A percentile compares a stretch with the other conserved stretches of the same genome.
These are phyloP conservation scores for Tenebrio molitor DNA, from an alignment of 1,140 invertebrate genomes.

Conservation along the genomic window DNA sequence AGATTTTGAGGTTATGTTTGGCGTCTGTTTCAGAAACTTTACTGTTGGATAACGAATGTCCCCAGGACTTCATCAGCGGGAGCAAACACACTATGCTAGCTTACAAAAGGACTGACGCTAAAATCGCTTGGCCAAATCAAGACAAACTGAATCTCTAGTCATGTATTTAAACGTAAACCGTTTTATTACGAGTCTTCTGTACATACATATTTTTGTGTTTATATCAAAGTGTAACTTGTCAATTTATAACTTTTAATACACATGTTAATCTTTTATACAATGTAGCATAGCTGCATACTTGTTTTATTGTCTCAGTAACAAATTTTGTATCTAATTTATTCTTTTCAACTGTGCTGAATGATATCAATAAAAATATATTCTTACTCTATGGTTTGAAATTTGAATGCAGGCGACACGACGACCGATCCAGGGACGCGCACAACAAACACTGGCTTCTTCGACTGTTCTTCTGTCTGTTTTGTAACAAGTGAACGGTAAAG, in stretches of 20 bases:
- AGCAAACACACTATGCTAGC: conserved; percentile 91
- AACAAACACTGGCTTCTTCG: too few relatives aligned
- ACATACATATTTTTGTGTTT: conserved; percentile 26
- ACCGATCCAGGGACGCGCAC: too few relatives aligned
- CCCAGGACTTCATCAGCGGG: conserved; percentile 82
- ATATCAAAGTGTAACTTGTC: conserved; percentile 32
- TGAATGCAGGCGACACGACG: too few relatives aligned
- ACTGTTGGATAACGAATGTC: conserved; percentile 88
- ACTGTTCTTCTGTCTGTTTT: too few relatives aligned
- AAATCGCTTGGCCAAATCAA: conserved; percentile 94
- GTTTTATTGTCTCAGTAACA: conserved; percentile 26
- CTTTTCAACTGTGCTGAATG: conserved; percentile 11
- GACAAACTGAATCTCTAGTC: conserved; percentile 62
- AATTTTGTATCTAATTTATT: conserved; percentile 36
- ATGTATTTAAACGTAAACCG: conserved; percentile 26
- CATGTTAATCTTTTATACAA: conserved; percentile 32
- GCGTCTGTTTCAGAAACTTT: conserved; percentile 82
- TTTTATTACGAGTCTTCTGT: conserved; percentile 19
- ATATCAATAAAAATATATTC: conserved; percentile 31
- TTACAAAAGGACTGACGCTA: conserved; percentile 95
- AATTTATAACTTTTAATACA: conserved; percentile 35
- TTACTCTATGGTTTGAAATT: too few relatives aligned
- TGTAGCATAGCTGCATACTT: conserved; percentile 26
- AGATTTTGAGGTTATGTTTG: conserved; percentile 3
- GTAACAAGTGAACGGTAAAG: too few relatives aligned